A percentile compares a stretch with the other conserved stretches of the same genome.
phyloP scores from a whole-genome alignment of 2,113 vertebrate species.

The Seriola rivoliana region DNA sequence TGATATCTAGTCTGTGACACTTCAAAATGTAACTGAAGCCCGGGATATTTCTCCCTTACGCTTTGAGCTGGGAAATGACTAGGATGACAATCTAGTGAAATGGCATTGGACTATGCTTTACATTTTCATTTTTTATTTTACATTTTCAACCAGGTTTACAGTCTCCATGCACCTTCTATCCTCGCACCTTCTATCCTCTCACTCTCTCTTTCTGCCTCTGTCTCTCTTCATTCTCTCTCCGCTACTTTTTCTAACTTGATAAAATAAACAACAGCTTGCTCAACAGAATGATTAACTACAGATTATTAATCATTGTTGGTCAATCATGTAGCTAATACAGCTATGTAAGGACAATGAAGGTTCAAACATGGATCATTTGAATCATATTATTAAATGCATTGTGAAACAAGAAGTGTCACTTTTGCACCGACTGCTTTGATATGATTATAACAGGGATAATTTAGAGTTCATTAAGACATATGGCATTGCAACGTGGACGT shows the following conservation, averaged over 20 bases:
- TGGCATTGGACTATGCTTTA: not conserved
- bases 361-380: not conserved
- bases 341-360: slow-evolving; percentile 1
- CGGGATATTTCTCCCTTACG: not conserved
- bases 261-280: slow-evolving; percentile 13
- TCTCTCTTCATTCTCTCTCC: not conserved
- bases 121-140: not conserved
- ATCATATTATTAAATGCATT: slow-evolving; percentile 17
- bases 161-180: not conserved
- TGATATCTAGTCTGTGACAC: not conserved
- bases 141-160: not conserved
- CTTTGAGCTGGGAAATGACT: not conserved
- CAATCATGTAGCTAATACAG: not conserved
- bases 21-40: not conserved
- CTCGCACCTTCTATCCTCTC: not conserved
- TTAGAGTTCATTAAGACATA: not conserved
- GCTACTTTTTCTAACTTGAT: not conserved
- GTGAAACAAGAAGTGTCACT: slow-evolving; percentile 14
- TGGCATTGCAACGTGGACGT: not conserved
- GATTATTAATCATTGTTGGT: slow-evolving; percentile 14
- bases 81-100: not conserved
- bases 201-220: not conserved
- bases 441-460: not conserved
- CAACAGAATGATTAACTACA: slow-evolving; percentile 14
- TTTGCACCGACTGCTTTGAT: slow-evolving; percentile 8